A percentile compares a stretch with the other conserved stretches of the same genome.
Conservation (phyloP, 2,888 invertebrate genomes). For the Empis livida region DNA sequence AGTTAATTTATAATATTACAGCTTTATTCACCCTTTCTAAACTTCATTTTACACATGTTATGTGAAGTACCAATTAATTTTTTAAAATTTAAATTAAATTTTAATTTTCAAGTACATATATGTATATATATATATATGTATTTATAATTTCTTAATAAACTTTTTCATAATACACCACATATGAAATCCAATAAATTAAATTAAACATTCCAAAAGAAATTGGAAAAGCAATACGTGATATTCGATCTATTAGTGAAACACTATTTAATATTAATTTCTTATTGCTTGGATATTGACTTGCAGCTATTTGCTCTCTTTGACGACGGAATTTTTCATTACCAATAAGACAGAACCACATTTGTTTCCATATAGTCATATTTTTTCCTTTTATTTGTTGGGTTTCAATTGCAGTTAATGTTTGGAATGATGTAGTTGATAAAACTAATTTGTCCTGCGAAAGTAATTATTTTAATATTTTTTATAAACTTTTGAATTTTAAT, state of each 20-base stretch:
- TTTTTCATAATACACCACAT: constrained; percentile 63
- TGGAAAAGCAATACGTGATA: constrained; percentile 71
- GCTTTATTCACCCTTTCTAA: too few species aligned
- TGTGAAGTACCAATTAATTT: too few species aligned
- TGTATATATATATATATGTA: too few species aligned
- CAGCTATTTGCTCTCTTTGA: constrained; percentile 52
- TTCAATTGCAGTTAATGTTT: constrained; percentile 44
- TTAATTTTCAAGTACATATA: too few species aligned
- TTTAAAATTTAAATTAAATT: too few species aligned
- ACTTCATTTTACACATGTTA: too few species aligned
- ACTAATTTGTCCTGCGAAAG: constrained; percentile 35
- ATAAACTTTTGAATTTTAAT: background rate
- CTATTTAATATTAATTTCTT: constrained; percentile 39
- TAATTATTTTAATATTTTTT: background rate
- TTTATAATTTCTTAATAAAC: too few species aligned
- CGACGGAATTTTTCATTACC: constrained; percentile 64
- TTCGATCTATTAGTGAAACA: constrained; percentile 72
- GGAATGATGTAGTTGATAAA: constrained; percentile 28
- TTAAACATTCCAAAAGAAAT: constrained; percentile 77
- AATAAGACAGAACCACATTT: constrained; percentile 66
- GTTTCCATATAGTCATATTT: too few species aligned
- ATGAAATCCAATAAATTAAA: constrained; percentile 79
- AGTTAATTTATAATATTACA: too few species aligned
- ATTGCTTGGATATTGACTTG: constrained; percentile 13
- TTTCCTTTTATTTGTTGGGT: constrained; percentile 51